Evolutionary conservation across 2,888 invertebrate species (phyloP), one percentile per base, ranked within the genome.

Genomic region (Stenchaetothrips biformis): DNA sequence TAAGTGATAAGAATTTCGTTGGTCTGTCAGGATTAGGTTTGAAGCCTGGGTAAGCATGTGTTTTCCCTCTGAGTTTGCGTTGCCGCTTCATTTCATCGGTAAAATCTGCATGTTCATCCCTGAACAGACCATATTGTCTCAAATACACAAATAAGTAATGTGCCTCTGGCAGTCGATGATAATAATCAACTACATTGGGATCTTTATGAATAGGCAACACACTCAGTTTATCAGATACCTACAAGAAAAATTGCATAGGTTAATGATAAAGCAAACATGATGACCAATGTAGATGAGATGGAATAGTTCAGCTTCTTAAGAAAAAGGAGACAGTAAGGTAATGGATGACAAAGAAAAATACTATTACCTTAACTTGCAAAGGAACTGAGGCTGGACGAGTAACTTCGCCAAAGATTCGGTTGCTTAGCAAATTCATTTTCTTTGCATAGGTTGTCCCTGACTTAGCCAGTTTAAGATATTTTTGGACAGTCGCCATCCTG

Each of bases 391-490:
- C 25, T 25, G 67, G 67, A 7, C 67, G 67, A 25, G 67, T 74
- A 11, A 74, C 25, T 74, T 74, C 67, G 2, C 67, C 67, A 86
- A 97, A 97, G 84, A 97, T 96, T 83, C 93, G 89, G 84, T 94
- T 94, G 48, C 95, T 94, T 18, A 97, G 88, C 67, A 92, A 90
- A 83, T 92, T 92, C 95, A 97, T 97, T 74, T 95, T 90, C 1
- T 89, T 90, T 0, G 95, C 94, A 86, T 97, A 97, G 84, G 91
- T 92, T 0, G 95, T 94, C 0, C 91, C 88, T 49, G 90, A 88
- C 83, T 92, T 92, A 7, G 91, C 89, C 78, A 95, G 87, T 82
- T 92, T 89, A 0, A 89, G 87, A 85, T 95, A 95, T 86, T 90
- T 92, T 25, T 74, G 21, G 11, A 74, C 67, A 25, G 67, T 74